phyloP scores from a whole-genome alignment of 92 coral and sea anemone genomes.

The Bergia sp. region DNA sequence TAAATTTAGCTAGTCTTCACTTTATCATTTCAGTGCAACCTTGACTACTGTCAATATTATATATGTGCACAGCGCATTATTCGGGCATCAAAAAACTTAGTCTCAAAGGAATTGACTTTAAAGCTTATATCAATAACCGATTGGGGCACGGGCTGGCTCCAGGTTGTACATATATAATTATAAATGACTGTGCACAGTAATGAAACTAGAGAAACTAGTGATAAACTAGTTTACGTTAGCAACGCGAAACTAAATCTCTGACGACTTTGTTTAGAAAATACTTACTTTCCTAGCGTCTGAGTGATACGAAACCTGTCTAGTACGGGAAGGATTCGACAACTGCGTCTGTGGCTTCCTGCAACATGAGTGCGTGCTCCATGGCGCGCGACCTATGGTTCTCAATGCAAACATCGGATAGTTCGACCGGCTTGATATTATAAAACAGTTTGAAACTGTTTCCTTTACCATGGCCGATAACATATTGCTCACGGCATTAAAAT shows the following conservation, averaged over 20 bases:
- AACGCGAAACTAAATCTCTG: not conserved
- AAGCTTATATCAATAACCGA: too few species aligned
- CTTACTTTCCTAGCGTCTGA: constrained; percentile 19
- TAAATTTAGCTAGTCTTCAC: too few species aligned
- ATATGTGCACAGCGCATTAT: too few species aligned
- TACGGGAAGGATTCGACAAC: not conserved
- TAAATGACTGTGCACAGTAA: too few species aligned
- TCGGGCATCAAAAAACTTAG: too few species aligned
- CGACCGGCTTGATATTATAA: not conserved
- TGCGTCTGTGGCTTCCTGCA: not conserved
- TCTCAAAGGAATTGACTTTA: too few species aligned
- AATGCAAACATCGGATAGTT: not conserved
- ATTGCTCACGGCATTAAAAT: not conserved
- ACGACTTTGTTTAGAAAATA: not conserved
- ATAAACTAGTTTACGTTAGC: too few species aligned
- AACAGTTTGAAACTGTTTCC: not conserved
- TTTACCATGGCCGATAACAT: not conserved
- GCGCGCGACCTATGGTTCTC: not conserved
- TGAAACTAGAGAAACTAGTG: too few species aligned
- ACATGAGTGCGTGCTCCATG: not conserved
- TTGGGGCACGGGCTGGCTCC: too few species aligned
- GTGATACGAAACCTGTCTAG: not conserved
- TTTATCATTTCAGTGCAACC: too few species aligned
- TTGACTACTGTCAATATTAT: too few species aligned
- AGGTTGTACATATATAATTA: too few species aligned